These are phyloP conservation scores for Mandrillus leucophaeus DNA, from an alignment of 2,113 vertebrate species.

Conservation along the genomic window DNA sequence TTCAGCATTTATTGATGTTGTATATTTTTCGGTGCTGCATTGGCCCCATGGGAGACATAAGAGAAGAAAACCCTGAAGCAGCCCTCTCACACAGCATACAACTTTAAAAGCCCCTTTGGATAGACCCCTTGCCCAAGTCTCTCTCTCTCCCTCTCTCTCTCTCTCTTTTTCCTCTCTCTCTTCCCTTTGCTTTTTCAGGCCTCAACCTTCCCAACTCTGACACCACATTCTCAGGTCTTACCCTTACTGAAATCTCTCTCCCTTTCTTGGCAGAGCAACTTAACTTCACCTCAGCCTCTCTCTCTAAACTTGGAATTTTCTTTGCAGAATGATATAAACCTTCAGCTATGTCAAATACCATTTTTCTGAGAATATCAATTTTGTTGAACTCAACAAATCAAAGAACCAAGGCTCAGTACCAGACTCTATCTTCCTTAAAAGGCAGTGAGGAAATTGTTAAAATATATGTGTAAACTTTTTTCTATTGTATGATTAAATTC, in stretches of 20 bases:
- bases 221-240: background rate
- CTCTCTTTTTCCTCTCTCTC: background rate
- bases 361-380: constrained; percentile 27
- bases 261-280: background rate
- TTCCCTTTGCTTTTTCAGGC: background rate
- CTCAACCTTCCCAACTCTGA: background rate
- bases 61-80: background rate
- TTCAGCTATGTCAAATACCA: background rate
- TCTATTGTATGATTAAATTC: constrained; percentile 41
- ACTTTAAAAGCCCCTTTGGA: background rate
- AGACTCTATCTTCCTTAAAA: background rate
- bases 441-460: background rate
- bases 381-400: background rate
- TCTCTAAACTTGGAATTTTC: background rate
- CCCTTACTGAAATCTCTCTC: background rate
- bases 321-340: background rate
- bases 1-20: background rate
- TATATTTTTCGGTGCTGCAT: background rate
- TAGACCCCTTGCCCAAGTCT: background rate
- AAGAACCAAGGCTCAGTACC: background rate
- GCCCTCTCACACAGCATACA: fast-evolving
- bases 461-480: background rate
- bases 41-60: background rate
- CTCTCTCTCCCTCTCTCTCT: background rate
- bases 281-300: background rate